Evolutionary conservation across 2,797 vertebrate genomes (phyloP).

Genomic region (Cossypha dichroa): DNA sequence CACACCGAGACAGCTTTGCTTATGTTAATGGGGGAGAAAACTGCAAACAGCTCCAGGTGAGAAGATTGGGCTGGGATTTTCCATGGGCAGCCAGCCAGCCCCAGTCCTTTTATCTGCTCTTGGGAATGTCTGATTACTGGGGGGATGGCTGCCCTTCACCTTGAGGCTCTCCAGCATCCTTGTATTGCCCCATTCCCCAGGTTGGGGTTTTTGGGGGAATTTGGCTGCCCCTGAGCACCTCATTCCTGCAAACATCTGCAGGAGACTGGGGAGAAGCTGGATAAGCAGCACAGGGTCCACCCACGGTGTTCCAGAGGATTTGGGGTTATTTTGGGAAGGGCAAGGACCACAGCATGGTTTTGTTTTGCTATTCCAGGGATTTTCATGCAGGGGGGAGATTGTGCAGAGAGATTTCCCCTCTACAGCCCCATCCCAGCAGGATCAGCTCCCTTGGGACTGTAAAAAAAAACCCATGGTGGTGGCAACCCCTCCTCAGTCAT

Average conservation of each 20-base stretch:
- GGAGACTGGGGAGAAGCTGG: background rate
- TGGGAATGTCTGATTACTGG: background rate
- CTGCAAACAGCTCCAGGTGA: slow-evolving; percentile 22
- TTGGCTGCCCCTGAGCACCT: background rate
- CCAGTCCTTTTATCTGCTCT: background rate
- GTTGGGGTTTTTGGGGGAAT: background rate
- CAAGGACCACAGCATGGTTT: fast-evolving
- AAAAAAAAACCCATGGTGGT: fast-evolving
- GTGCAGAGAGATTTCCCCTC: fast-evolving
- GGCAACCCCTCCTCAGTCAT: background rate
- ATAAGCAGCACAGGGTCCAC: background rate
- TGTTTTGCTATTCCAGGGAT: background rate
- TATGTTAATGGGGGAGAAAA: background rate
- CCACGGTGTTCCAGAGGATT: background rate
- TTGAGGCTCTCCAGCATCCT: background rate
- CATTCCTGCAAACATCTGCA: background rate
- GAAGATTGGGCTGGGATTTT: background rate
- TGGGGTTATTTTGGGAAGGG: background rate
- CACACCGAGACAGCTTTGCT: background rate
- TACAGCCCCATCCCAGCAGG: background rate
- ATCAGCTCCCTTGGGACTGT: background rate
- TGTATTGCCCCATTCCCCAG: fast-evolving
- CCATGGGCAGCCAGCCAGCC: background rate
- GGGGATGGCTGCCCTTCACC: background rate
- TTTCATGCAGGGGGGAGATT: fast-evolving